Base-by-base conservation (phyloP, 2,113 vertebrate genomes). In the Aegypius monachus region DNA sequence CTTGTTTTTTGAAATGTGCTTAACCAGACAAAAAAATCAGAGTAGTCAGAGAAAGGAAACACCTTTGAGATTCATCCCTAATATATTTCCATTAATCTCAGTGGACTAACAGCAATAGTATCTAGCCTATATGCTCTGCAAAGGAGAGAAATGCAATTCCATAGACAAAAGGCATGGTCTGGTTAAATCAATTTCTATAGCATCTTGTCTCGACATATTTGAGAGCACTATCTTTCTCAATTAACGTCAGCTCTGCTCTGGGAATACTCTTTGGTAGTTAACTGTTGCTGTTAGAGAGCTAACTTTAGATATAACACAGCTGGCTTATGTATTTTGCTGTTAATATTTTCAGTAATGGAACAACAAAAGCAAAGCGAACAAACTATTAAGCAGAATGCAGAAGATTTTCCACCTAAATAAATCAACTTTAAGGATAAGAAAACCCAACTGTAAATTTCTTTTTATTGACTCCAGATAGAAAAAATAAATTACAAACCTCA, bases 181-280 rank as follows among this genome's bases (percentile, higher is more conserved):
- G 53, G 86, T 95, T 97, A 94, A 95, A 97, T 88, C 93, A 93
- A 80, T 93, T 95, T 91, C 89, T 88, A 90, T 66, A 95, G 94
- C 91, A 95, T 95, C 93, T 95, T 94, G 91, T 93, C 87, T 96
- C 6, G 10, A 79, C 77, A 26, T 94, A 95, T 96, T 89, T 93
- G 81, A 91, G 93, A 90, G 87, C 62, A 63, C 78, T 77, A 96
- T 97, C 84, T 91, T 95, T 97, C 97, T 95, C 94, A 97, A 95
- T 97, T 97, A 97, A 94, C 0, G 71, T 96, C 95, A 97, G 86
- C 74, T 88, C 59, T 89, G 81, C 84, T 96, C 93, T 95, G 91
- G 93, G 84, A 97, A 90, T 93, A 93, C 83, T 94, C 95, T 85
- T 81, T 90, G 74, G 89, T 95, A 85, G 93, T 97, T 95, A 95